Evolutionary conservation across 2,797 vertebrate genomes (phyloP), one percentile per base, ranked within the genome.

Genomic region (Pogoniulus pusillus): DNA sequence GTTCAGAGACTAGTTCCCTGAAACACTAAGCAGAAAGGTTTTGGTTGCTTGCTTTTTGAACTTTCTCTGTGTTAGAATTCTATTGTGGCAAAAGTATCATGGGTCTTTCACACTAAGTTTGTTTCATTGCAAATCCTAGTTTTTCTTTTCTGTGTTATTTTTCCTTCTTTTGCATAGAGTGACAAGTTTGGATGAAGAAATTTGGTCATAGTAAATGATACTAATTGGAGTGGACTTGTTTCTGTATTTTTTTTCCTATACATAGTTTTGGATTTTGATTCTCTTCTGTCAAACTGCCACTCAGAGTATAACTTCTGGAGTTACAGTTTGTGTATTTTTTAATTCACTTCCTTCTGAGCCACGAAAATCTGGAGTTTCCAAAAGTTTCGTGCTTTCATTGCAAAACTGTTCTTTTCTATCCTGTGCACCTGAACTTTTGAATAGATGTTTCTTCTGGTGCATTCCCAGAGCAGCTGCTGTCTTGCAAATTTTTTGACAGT

Each of bases 401-500:
- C 92, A 91, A 37, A 84, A 27, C 27, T 85, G 95, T 69, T 97
- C 96, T 76, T 96, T 97, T 76, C 96, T 97, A 34, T 96, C 97
- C 27, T 96, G 97, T 76, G 97, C 49, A 54, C 87, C 94, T 55
- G 95, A 47, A 66, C 29, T 97, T 97, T 98, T 99, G 92, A 98
- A 98, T 34, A 97, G 91, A 85, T 98, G 98, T 93, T 98, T 98
- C 96, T 98, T 98, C 94, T 98, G 98, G 80, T 99, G 98, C 96
- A 98, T 98, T 54, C 97, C 97, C 59, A 98, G 95, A 91, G 98
- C 97, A 54, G 97, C 97, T 34, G 98, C 97, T 37, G 98, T 98
- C 96, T 99, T 99, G 84, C 98, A 98, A 71, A 98, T 97, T 91
- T 98, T 98, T 71, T 97, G 96, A 79, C 98, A 98, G 87, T 98